These are phyloP conservation scores for Acrobasis repandana DNA, from an alignment of 2,888 invertebrate species.

Conservation along the genomic window DNA sequence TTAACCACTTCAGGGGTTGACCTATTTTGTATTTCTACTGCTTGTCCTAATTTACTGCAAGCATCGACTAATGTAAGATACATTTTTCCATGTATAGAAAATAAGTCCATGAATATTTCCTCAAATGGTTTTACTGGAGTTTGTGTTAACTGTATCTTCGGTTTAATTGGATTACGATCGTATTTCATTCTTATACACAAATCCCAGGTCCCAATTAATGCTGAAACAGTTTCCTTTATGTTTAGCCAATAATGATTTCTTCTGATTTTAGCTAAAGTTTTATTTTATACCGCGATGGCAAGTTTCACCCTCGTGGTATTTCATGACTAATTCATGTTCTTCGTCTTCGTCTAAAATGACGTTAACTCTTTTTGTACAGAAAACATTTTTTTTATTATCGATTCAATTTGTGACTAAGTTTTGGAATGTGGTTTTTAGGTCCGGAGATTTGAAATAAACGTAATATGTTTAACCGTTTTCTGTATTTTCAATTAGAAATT, in stretches of 20 bases:
- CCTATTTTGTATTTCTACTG: slow-evolving; percentile 32
- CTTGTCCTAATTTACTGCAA: slow-evolving; percentile 41
- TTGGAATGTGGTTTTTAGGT: background rate
- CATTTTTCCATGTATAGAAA: slow-evolving; percentile 28
- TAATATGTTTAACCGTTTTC: background rate
- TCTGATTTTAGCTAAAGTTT: slow-evolving; percentile 30
- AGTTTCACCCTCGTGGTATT: slow-evolving; percentile 35
- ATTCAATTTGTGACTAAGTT: background rate
- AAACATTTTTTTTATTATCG: background rate
- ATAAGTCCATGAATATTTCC: slow-evolving; percentile 37
- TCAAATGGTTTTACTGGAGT: slow-evolving; percentile 35
- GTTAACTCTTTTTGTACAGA: slow-evolving; percentile 1
- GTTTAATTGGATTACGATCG: slow-evolving; percentile 35
- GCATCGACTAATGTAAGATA: slow-evolving; percentile 36
- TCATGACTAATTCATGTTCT: slow-evolving; percentile 27
- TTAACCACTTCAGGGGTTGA: slow-evolving; percentile 36
- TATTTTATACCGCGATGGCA: slow-evolving; percentile 37
- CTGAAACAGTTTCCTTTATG: background rate
- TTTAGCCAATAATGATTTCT: slow-evolving; percentile 27
- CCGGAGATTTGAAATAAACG: background rate
- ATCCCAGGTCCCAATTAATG: slow-evolving; percentile 33
- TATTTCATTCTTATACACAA: slow-evolving; percentile 31
- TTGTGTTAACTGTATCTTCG: slow-evolving; percentile 36
- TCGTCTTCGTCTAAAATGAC: slow-evolving; percentile 27
- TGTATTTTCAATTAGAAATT: background rate